These are phyloP conservation scores for Prietella phreatophila DNA, from an alignment of 2,113 vertebrate species.

Conservation along the genomic window DNA sequence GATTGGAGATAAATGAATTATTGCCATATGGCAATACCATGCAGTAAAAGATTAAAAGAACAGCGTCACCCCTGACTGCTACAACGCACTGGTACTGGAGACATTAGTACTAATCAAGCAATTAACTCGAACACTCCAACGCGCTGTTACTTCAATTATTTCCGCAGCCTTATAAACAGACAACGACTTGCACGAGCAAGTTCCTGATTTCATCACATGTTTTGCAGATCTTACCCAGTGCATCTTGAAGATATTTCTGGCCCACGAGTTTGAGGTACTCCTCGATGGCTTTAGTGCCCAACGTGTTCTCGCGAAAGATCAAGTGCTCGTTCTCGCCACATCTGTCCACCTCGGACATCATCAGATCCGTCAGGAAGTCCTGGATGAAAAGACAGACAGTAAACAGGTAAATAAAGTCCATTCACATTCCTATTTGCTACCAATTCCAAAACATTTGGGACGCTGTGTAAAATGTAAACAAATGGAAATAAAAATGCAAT, in stretches of 20 bases:
- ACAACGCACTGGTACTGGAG: background rate
- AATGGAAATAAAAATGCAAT: no score
- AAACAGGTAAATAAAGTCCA: background rate
- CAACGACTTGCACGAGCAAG: background rate
- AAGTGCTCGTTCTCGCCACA: constrained; percentile 99
- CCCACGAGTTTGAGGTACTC: constrained; percentile 99
- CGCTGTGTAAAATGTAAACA: no score
- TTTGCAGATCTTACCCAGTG: constrained; percentile 80
- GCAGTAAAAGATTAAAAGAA: no score
- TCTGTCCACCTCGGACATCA: constrained; percentile 99
- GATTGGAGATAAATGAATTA: no score
- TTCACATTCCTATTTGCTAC: background rate
- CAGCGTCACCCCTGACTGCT: background rate
- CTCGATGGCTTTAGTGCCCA: constrained; percentile 98
- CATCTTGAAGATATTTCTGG: constrained; percentile 98
- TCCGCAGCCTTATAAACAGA: background rate
- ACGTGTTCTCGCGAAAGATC: constrained; percentile 97
- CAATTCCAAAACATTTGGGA: no score
- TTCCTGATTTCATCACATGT: background rate
- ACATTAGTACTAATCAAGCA: background rate
- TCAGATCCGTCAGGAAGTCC: constrained; percentile 98
- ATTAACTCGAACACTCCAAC: background rate
- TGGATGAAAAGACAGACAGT: constrained; percentile 59
- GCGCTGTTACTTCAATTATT: background rate
- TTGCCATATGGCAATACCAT: no score